phyloP scores from a whole-genome alignment of 2,113 vertebrate species.

The rat (Rattus norvegicus) region GRCr8 NC_086029.1:72592001-72592500 shows the following conservation, averaged over 20 bases:
- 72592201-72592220: background rate
- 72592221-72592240: background rate
- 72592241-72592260: fast-evolving
- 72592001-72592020: background rate
- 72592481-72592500: background rate
- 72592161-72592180: background rate
- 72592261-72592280: background rate
- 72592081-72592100: background rate
- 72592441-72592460: background rate
- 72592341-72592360: background rate
- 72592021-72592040: background rate
- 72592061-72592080: background rate
- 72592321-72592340: background rate
- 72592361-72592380: background rate
- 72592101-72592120: background rate
- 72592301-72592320: background rate
- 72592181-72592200: background rate
- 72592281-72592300: background rate
- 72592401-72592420: background rate
- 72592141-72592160: background rate
- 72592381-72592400: background rate
- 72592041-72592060: background rate
- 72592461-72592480: background rate
- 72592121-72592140: background rate
- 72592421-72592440: fast-evolving